Conservation (phyloP, 2,113 vertebrate species). For the Promerops cafer region DNA sequence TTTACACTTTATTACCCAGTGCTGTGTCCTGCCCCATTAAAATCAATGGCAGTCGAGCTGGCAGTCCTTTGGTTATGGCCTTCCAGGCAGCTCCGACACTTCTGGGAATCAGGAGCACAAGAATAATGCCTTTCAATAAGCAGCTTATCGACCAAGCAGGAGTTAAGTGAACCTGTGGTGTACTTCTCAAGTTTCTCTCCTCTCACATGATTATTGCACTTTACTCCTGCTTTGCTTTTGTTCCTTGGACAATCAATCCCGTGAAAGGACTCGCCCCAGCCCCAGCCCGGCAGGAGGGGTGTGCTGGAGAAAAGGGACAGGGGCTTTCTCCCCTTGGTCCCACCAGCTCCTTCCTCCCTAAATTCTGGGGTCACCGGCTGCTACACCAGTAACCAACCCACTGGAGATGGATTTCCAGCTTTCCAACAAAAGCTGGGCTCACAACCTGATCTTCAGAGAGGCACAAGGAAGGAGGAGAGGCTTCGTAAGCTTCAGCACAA, state of each 20-base stretch:
- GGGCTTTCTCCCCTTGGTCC: neutral
- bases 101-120: slow-evolving; percentile 42
- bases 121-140: slow-evolving; percentile 56
- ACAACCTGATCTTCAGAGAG: neutral
- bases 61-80: neutral
- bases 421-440: neutral
- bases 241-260: neutral
- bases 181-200: slow-evolving; percentile 22
- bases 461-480: neutral
- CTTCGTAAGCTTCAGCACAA: neutral
- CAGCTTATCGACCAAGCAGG: slow-evolving; percentile 27
- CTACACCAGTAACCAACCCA: fast-evolving
- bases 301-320: neutral
- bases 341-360: neutral
- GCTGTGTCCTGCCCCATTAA: neutral
- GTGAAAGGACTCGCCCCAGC: neutral
- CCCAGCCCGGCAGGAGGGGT: neutral
- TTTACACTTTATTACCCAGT: neutral
- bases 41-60: slow-evolving; percentile 1
- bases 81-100: slow-evolving; percentile 3
- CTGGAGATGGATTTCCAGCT: neutral
- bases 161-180: slow-evolving; percentile 45
- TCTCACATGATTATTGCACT: neutral
- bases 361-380: fast-evolving
- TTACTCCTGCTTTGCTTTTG: neutral